A percentile compares a stretch with the other conserved stretches of the same genome.
Conservation (phyloP, 2,797 vertebrate species). For the Enteromius trimaculatus region DNA sequence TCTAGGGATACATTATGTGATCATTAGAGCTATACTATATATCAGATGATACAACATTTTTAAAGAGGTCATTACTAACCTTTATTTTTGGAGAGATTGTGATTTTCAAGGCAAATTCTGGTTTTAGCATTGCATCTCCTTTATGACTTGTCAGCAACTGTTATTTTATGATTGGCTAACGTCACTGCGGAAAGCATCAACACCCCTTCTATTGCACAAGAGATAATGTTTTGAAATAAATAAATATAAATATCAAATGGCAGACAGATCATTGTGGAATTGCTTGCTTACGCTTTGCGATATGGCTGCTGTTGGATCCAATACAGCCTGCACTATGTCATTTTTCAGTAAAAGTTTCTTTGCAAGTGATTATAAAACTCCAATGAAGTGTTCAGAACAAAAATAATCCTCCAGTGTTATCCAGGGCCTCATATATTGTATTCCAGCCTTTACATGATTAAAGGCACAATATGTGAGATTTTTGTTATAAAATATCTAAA, state of each 20-base stretch:
- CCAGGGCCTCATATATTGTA: not conserved
- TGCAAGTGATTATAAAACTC: not conserved
- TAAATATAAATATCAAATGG: not conserved
- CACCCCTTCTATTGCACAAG: not conserved
- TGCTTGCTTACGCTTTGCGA: not conserved
- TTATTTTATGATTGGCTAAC: not conserved
- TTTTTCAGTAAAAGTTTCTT: not conserved
- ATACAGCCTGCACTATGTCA: not conserved
- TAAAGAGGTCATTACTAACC: not conserved
- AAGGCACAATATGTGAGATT: no score
- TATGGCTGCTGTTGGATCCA: conserved; percentile 2
- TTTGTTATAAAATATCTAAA: no score
- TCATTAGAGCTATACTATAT: not conserved
- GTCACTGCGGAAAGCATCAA: not conserved
- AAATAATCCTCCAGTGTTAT: not conserved
- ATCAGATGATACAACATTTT: not conserved
- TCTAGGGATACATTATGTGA: not conserved
- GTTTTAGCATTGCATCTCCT: not conserved
- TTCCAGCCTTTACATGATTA: not conserved
- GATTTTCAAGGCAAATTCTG: not conserved
- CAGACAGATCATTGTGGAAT: not conserved
- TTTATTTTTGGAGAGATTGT: not conserved
- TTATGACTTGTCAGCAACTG: not conserved
- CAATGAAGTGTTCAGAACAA: not conserved
- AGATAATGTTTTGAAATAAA: not conserved